A percentile compares a stretch with the other conserved stretches of the same genome.
These are phyloP conservation scores for Polyergus mexicanus DNA, from an alignment of 1,140 invertebrate species.

Conservation along the genomic window DNA sequence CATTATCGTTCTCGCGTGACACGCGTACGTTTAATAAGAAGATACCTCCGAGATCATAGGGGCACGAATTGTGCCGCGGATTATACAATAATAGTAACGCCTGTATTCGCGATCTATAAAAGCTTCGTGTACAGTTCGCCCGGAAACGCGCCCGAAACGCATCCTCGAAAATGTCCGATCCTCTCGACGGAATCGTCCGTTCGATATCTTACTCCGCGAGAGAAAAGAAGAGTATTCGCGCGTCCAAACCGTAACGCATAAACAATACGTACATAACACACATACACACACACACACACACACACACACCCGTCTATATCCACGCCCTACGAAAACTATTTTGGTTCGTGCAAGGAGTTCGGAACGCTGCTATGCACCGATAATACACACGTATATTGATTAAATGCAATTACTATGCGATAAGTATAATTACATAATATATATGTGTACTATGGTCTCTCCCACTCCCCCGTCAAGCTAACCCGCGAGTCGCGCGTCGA, in stretches of 20 bases:
- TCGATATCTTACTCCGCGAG: neutral
- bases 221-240: neutral
- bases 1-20: slow-evolving; percentile 31
- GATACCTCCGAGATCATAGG: slow-evolving; percentile 32
- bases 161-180: neutral
- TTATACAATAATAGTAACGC: slow-evolving; percentile 1
- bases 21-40: slow-evolving; percentile 28
- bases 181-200: slow-evolving; percentile 22
- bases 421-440: slow-evolving; percentile 87
- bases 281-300: slow-evolving; percentile 43
- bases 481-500: slow-evolving; percentile 72
- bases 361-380: slow-evolving; percentile 86
- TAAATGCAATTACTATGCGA: slow-evolving; percentile 86
- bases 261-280: slow-evolving; percentile 1
- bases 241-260: slow-evolving; percentile 2
- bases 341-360: slow-evolving; percentile 86
- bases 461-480: slow-evolving; percentile 85
- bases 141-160: neutral
- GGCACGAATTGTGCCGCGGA: slow-evolving; percentile 7
- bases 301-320: slow-evolving; percentile 67
- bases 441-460: slow-evolving; percentile 87
- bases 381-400: slow-evolving; percentile 84
- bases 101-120: slow-evolving; percentile 35
- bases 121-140: slow-evolving; percentile 34
- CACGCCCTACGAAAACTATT: slow-evolving; percentile 74